Conservation (phyloP, 23 tunicate genomes). For the Oikopleura dioica region DNA sequence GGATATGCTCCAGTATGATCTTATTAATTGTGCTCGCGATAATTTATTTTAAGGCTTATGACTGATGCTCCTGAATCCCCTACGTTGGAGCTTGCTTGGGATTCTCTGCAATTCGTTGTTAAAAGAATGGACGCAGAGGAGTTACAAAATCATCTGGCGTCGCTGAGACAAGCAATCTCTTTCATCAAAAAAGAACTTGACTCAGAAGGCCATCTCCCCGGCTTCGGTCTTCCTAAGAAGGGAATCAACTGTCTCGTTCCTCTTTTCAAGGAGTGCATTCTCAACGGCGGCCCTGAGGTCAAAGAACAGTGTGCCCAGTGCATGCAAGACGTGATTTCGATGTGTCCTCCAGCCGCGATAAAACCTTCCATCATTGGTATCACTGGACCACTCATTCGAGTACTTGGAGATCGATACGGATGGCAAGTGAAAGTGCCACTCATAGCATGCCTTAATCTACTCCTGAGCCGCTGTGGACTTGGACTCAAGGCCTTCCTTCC, state of each 20-base stretch:
- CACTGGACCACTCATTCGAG: conserved; percentile 75
- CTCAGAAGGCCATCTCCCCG: conserved; percentile 43
- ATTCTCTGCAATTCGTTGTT: background rate
- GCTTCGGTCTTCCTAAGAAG: conserved; percentile 74
- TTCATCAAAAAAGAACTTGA: conserved; percentile 26
- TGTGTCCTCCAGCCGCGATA: background rate
- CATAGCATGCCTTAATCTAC: conserved; percentile 29
- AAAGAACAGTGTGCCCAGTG: conserved; percentile 63
- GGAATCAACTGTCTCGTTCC: conserved; percentile 62
- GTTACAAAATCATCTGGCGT: background rate
- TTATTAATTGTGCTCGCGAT: too few species aligned
- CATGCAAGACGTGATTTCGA: background rate
- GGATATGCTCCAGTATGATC: too few species aligned
- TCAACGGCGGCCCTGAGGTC: conserved; percentile 58
- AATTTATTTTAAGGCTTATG: background rate
- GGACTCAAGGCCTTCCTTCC: conserved; percentile 76
- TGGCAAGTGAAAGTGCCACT: conserved; percentile 47
- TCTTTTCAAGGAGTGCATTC: conserved; percentile 47
- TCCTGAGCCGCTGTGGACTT: conserved; percentile 41
- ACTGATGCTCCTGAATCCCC: background rate
- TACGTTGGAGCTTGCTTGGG: background rate
- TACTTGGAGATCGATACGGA: conserved; percentile 69
- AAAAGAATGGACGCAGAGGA: background rate
- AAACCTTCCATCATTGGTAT: background rate
- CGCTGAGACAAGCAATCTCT: conserved; percentile 31